These are phyloP conservation scores for Caloenas nicobarica DNA, from an alignment of 2,113 vertebrate species.

Conservation along the genomic window DNA sequence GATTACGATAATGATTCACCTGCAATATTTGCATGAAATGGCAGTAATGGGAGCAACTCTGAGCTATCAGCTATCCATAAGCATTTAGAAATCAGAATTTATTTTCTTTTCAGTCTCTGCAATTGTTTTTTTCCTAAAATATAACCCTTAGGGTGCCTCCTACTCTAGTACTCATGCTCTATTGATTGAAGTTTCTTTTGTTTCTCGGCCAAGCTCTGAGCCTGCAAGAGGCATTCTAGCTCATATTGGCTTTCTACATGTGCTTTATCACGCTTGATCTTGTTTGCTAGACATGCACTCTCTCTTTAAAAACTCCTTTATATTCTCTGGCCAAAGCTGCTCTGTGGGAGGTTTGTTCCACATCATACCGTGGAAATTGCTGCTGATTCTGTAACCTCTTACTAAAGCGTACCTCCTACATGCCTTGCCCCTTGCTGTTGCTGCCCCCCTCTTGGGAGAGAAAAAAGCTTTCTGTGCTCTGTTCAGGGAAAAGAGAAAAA, in stretches of 20 bases:
- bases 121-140: conserved; percentile 48
- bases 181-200: neutral
- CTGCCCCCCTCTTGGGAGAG: neutral
- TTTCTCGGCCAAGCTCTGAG: neutral
- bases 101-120: conserved; percentile 13
- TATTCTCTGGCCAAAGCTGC: neutral
- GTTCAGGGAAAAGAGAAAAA: neutral
- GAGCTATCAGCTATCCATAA: conserved; percentile 16
- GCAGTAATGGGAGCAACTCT: neutral
- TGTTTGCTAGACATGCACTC: neutral
- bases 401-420: fast-evolving
- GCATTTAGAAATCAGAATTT: conserved; percentile 8
- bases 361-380: neutral
- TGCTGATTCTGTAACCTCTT: neutral
- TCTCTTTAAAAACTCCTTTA: neutral
- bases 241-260: neutral
- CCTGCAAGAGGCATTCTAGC: neutral
- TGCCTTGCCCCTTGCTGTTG: neutral
- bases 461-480: neutral
- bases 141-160: neutral
- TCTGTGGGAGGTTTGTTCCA: neutral
- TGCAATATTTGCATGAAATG: conserved; percentile 38
- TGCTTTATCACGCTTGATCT: neutral
- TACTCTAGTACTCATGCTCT: neutral
- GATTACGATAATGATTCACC: conserved; percentile 43